Evolutionary conservation across 2,797 vertebrate genomes (phyloP), one percentile per base, ranked within the genome.

Genomic region (Manis crassicaudata): DNA sequence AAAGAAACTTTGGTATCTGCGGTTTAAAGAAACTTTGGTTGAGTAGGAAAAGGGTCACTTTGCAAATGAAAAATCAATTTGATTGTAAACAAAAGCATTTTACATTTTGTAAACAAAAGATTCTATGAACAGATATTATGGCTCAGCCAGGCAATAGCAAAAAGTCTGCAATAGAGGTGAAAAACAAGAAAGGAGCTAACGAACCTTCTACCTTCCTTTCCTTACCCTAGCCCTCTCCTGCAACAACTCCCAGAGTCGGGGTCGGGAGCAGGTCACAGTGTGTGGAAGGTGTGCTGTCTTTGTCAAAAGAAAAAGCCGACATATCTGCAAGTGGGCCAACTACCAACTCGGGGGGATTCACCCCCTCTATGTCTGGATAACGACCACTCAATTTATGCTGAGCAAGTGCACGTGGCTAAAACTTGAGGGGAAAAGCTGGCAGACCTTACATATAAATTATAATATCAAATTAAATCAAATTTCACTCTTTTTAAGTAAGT

Each of bases 401-500:
- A 94, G 90, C 94, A 91, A 83, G 80, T 88, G 95, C 93, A 90
- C 76, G 85, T 60, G 95, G 63, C 83, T 97, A 90, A 97, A 97
- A 97, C 93, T 96, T 90, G 40, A 96, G 95, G 95, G 87, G 85
- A 97, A 88, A 95, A 97, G 68, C 94, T 95, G 96, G 97, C 85
- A 97, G 95, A 96, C 68, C 92, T 95, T 94, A 97, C 12, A 96
- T 92, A 97, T 50, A 97, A 90, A 96, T 85, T 96, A 94, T 97
- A 98, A 97, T 98, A 97, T 97, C 97, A 98, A 97, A 94, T 91
- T 95, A 95, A 97, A 95, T 82, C 79, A 94, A 98, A 97, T 93
- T 92, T 73, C 94, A 88, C 67, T 79, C 90, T 96, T 98, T 97
- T 97, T 58, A 97, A 79, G 94, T 96, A 93, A 96, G 93, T 14